phyloP scores from a whole-genome alignment of 1,140 invertebrate species.

The Grapholita molesta region DNA sequence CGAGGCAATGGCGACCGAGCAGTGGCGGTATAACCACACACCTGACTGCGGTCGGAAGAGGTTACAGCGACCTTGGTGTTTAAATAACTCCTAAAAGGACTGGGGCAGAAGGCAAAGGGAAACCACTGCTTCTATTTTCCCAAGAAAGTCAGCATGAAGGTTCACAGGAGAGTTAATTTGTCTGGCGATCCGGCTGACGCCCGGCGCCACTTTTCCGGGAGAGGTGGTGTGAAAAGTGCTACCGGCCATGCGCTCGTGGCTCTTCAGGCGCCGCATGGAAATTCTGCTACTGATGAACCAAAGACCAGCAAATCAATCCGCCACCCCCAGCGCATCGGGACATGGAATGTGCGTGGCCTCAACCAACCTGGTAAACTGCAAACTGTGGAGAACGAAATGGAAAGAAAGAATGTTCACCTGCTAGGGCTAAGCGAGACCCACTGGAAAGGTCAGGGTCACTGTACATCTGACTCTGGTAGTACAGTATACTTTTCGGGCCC shows the following conservation, averaged over 20 bases:
- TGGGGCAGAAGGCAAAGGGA: neutral
- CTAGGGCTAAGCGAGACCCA: slow-evolving; percentile 25
- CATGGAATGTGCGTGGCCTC: slow-evolving; percentile 29
- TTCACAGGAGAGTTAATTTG: neutral
- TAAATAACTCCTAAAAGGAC: neutral
- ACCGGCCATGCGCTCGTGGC: neutral
- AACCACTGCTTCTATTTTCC: neutral
- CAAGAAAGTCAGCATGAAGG: neutral
- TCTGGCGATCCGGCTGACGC: slow-evolving; percentile 7
- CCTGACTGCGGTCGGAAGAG: no score
- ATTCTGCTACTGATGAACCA: neutral
- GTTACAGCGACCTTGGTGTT: no score
- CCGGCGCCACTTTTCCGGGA: slow-evolving; percentile 13
- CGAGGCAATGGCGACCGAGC: no score
- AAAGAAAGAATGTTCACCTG: slow-evolving; percentile 10
- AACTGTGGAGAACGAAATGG: slow-evolving; percentile 25
- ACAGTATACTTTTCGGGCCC: slow-evolving; percentile 26
- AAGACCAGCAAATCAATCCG: neutral
- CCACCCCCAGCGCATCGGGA: slow-evolving; percentile 10
- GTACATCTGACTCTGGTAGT: slow-evolving; percentile 13
- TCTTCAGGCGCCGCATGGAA: slow-evolving; percentile 4
- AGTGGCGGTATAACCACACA: no score
- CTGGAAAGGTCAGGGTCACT: slow-evolving; percentile 22
- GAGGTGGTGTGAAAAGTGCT: slow-evolving; percentile 20
- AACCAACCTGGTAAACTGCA: slow-evolving; percentile 22